phyloP scores from a whole-genome alignment of 2,888 invertebrate genomes.

The Pelosia muscerda region DNA sequence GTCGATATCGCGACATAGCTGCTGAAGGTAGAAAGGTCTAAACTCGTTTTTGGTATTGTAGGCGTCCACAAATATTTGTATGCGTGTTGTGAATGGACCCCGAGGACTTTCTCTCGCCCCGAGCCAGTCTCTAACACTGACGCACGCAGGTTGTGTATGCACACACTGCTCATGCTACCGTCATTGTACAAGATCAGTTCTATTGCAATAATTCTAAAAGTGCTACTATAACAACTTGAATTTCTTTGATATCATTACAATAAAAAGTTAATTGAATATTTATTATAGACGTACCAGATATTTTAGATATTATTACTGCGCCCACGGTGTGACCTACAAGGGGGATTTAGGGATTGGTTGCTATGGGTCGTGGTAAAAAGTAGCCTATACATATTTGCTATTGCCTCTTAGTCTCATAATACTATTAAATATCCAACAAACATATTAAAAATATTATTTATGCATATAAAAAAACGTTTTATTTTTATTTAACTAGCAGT shows the following conservation, averaged over 20 bases:
- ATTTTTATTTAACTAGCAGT: too few species aligned
- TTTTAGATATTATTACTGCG: too few species aligned
- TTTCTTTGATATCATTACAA: not conserved
- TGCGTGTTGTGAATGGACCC: slow-evolving; percentile 84
- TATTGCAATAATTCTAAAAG: slow-evolving; percentile 13
- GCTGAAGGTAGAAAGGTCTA: slow-evolving; percentile 73
- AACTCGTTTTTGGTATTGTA: slow-evolving; percentile 83
- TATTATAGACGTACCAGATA: too few species aligned
- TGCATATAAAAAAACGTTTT: too few species aligned
- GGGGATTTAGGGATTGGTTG: too few species aligned
- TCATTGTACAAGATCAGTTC: slow-evolving; percentile 7
- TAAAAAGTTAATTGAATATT: not conserved
- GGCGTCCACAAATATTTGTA: slow-evolving; percentile 86
- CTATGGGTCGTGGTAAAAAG: too few species aligned
- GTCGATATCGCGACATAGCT: slow-evolving; percentile 61
- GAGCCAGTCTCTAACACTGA: slow-evolving; percentile 72
- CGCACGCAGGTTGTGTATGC: slow-evolving; percentile 55
- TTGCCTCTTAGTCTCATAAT: too few species aligned
- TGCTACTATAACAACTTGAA: not conserved
- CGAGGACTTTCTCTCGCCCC: slow-evolving; percentile 83
- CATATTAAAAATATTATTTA: too few species aligned
- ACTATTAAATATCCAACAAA: too few species aligned
- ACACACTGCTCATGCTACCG: slow-evolving; percentile 48
- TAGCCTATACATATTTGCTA: too few species aligned
- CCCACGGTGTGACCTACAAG: too few species aligned